phyloP scores from a whole-genome alignment of 1,140 invertebrate genomes.

The Bradysia coprophila region DNA sequence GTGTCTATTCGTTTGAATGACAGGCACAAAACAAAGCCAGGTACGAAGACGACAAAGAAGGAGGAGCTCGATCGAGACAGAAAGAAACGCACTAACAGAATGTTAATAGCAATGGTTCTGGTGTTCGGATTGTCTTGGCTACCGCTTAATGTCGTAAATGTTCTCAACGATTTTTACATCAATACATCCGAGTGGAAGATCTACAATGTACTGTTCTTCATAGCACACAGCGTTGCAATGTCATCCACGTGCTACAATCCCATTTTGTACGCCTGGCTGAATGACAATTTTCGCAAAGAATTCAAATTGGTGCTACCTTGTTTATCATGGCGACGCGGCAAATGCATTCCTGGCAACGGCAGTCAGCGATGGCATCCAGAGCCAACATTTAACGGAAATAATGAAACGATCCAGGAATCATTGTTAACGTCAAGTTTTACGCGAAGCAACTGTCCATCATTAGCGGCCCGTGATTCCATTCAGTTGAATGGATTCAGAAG shows the following conservation, averaged over 20 bases:
- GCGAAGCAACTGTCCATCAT: neutral
- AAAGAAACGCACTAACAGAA: conserved; percentile 57
- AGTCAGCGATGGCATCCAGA: conserved; percentile 33
- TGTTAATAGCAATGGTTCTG: conserved; percentile 89
- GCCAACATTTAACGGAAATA: conserved; percentile 51
- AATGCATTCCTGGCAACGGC: conserved; percentile 22
- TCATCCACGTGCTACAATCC: conserved; percentile 84
- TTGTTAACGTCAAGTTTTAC: conserved; percentile 27
- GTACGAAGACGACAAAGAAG: conserved; percentile 47
- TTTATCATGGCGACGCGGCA: conserved; percentile 26
- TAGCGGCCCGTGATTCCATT: neutral
- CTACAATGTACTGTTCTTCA: conserved; percentile 63
- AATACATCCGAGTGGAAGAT: conserved; percentile 49
- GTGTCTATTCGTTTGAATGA: conserved; percentile 71
- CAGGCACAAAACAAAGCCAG: conserved; percentile 54
- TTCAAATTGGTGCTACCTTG: conserved; percentile 64
- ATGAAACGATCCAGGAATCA: conserved; percentile 52
- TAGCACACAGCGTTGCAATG: conserved; percentile 79
- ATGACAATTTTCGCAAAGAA: conserved; percentile 90
- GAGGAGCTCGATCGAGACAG: conserved; percentile 54
- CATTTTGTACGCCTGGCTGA: conserved; percentile 81
- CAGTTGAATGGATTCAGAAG: neutral
- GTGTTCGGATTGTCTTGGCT: conserved; percentile 87
- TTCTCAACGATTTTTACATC: conserved; percentile 58
- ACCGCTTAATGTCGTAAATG: conserved; percentile 70